Percentiles rank a stretch among this genome's conserved stretches.
Conservation (phyloP, 2,888 invertebrate species). For the Heteromurus nitidus region DNA sequence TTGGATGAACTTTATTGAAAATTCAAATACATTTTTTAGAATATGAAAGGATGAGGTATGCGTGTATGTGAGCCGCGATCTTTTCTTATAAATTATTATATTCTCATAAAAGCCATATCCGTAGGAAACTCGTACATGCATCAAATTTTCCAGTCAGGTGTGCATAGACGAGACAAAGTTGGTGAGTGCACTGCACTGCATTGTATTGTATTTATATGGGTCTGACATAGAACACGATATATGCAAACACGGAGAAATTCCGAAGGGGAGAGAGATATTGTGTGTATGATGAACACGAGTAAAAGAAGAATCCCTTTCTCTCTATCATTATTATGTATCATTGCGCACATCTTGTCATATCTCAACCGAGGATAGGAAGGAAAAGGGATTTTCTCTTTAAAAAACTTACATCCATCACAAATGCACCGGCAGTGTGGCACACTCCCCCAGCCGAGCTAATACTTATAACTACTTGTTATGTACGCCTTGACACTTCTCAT, state of each 20-base stretch:
- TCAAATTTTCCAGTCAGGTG: conserved; percentile 3
- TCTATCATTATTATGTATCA: conserved; percentile 56
- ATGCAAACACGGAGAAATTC: no score
- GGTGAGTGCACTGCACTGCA: no score
- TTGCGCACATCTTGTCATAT: conserved; percentile 61
- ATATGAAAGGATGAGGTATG: no score
- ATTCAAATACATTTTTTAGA: conserved; percentile 46
- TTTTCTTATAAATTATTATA: no score
- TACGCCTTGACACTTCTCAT: conserved; percentile 58
- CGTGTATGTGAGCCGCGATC: no score
- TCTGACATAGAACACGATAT: background rate
- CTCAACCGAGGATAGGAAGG: conserved; percentile 16
- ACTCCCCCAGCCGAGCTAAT: conserved; percentile 28
- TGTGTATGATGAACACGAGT: background rate
- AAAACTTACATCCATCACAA: conserved; percentile 13
- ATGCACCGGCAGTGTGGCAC: background rate
- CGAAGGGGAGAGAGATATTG: conserved; percentile 1
- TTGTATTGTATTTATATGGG: background rate
- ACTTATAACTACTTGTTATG: conserved; percentile 58
- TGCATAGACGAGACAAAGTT: no score
- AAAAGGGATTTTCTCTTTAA: conserved; percentile 5
- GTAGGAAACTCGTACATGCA: background rate
- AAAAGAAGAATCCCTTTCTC: conserved; percentile 10
- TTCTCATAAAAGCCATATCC: conserved; percentile 14
- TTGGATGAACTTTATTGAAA: conserved; percentile 25